These are phyloP conservation scores for Rhagium mordax DNA, from an alignment of 2,888 invertebrate species.

Conservation along the genomic window DNA sequence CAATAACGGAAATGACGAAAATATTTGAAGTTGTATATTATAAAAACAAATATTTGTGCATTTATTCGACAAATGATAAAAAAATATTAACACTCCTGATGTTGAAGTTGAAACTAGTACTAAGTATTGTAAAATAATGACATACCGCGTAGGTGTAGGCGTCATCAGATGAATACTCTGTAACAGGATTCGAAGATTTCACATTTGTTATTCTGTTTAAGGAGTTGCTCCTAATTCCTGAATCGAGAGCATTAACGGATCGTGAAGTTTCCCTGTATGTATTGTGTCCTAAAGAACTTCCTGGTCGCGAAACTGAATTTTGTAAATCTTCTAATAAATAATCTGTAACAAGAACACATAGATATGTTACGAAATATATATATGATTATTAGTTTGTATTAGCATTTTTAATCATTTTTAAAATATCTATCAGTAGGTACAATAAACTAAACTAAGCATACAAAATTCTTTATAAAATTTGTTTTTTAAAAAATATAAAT, in stretches of 20 bases:
- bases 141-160: slow-evolving; percentile 66
- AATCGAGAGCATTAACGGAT: slow-evolving; percentile 53
- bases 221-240: slow-evolving; percentile 60
- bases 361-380: neutral
- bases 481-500: no score
- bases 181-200: slow-evolving; percentile 66
- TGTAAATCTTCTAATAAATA: slow-evolving; percentile 69
- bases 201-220: slow-evolving; percentile 63
- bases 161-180: slow-evolving; percentile 68
- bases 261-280: slow-evolving; percentile 60
- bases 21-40: no score
- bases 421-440: no score
- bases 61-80: no score
- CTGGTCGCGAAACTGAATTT: slow-evolving; percentile 67
- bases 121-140: neutral
- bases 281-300: slow-evolving; percentile 63
- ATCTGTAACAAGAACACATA: slow-evolving; percentile 58
- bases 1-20: no score
- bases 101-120: neutral
- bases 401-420: no score
- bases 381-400: no score
- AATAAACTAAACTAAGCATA: no score
- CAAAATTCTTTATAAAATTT: no score
- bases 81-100: no score
- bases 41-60: no score